Percentiles rank a stretch among this genome's conserved stretches.
phyloP scores from a whole-genome alignment of 2,888 invertebrate genomes.

The Nowickia ferox region DNA sequence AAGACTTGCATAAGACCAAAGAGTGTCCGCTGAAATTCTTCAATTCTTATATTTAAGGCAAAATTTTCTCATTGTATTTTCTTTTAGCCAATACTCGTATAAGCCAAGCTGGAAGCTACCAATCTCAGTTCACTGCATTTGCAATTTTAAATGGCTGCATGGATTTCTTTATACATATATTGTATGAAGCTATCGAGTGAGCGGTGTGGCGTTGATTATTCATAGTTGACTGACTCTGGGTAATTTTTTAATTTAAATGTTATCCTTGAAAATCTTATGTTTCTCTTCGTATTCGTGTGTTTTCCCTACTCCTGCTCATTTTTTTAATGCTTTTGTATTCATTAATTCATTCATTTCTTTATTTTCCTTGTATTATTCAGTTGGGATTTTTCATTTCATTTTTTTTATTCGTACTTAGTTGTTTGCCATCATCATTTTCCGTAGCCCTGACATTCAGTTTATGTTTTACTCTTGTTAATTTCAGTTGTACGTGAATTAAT shows the following conservation, averaged over 20 bases:
- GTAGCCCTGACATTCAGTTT: conserved; percentile 53
- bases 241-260: conserved; percentile 68
- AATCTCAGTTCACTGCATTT: conserved; percentile 5
- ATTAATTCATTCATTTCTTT: conserved; percentile 46
- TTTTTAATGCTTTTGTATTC: conserved; percentile 10
- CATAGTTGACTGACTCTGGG: conserved; percentile 45
- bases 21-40: not conserved
- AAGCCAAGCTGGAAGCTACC: conserved; percentile 3
- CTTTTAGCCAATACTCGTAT: not conserved
- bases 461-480: not conserved
- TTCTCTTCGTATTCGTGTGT: not conserved
- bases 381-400: conserved; percentile 39
- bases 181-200: too few species aligned
- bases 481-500: not conserved
- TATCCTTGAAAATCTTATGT: conserved; percentile 63
- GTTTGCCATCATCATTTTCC: conserved; percentile 25
- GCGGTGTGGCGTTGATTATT: conserved; percentile 8
- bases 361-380: conserved; percentile 21
- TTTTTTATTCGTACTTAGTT: conserved; percentile 12
- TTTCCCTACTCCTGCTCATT: not conserved
- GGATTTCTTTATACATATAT: not conserved
- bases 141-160: conserved; percentile 31
- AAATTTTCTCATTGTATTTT: not conserved
- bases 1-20: not conserved
- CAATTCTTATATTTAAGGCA: conserved; percentile 28